Base-by-base conservation (phyloP, 1,140 invertebrate genomes). In the Macrocentrus cingulum region DNA sequence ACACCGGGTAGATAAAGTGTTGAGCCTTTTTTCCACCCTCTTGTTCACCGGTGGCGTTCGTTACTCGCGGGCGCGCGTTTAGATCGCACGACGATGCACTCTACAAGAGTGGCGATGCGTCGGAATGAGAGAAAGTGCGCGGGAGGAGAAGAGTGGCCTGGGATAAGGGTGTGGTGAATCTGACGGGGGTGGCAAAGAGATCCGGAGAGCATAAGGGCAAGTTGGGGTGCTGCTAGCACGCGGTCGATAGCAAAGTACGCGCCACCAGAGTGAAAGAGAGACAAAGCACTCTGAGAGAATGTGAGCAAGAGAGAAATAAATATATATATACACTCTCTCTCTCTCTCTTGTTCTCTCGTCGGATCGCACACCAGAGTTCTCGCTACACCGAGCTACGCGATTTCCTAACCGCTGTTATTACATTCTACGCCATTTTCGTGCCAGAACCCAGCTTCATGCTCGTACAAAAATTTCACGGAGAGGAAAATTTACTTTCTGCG, bases 181-280 rank as follows among this genome's bases (percentile, higher is more conserved):
- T 49, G 51, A 55, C 32, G 18, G 41, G 32, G 32, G 48, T 22
- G 39, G 48, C 29, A 44, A 53, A 54, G 48, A 55, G 57, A 51
- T 44, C 29, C 29, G 51, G 57, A 42, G 51, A 60, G 58, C 55
- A 52, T 55, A 64, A 61, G 62, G 65, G 60, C 60, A 66, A 63
- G 44, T 59, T 42, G 23, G 61, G 56, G 48, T 53, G 54, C 36
- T 39, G 36, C 36, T 39, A 39, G 7, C 22, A 18, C 46, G 49
- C 61, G 64, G 66, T 68, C 66, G 64, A 68, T 68, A 66, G 46
- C 49, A 60, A 58, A 65, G 44, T 61, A 60, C 59, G 60, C 57
- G 63, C 13, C 36, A 39, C 8, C n/a, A n/a, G n/a, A 39, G 36
- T 5, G 36, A 39, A 15, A 39, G 36, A 48, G 45, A 22, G 22